Evolutionary conservation across 2,888 invertebrate species (phyloP).

Genomic region (Campoplex capitator): DNA sequence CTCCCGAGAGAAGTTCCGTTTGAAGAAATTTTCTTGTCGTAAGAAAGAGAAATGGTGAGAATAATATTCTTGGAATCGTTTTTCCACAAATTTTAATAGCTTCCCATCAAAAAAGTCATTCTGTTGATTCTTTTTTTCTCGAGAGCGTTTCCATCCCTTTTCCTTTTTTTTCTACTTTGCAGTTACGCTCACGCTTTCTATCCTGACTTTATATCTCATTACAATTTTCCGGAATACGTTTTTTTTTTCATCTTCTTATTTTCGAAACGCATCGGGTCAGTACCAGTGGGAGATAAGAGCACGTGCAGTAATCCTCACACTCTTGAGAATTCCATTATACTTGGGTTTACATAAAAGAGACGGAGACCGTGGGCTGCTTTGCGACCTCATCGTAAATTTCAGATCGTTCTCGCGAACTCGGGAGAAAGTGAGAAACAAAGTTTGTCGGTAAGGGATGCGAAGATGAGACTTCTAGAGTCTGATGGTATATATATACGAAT

Average conservation of each 20-base stretch:
- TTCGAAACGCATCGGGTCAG: background rate
- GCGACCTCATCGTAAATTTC: slow-evolving; percentile 28
- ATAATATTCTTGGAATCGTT: background rate
- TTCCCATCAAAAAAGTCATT: background rate
- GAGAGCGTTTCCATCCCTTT: background rate
- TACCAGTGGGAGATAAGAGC: slow-evolving; percentile 7
- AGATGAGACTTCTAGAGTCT: slow-evolving; percentile 36
- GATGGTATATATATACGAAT: background rate
- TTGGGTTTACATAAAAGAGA: slow-evolving; percentile 52
- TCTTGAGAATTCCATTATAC: slow-evolving; percentile 54
- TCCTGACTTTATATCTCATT: slow-evolving; percentile 19
- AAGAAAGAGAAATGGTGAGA: background rate
- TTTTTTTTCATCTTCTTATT: background rate
- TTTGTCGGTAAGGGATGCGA: slow-evolving; percentile 50
- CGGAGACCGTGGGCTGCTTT: background rate
- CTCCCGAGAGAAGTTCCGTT: too few species aligned
- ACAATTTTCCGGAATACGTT: slow-evolving; percentile 7
- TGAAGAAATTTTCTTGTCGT: background rate
- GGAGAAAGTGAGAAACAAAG: slow-evolving; percentile 45
- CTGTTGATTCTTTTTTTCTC: background rate
- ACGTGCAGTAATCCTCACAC: slow-evolving; percentile 12
- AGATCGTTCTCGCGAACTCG: background rate
- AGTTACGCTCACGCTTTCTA: background rate
- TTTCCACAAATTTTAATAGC: background rate
- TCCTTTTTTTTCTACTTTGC: background rate